Evolutionary conservation across 2,888 invertebrate species (phyloP).

Genomic region (Celastrina argiolus): DNA sequence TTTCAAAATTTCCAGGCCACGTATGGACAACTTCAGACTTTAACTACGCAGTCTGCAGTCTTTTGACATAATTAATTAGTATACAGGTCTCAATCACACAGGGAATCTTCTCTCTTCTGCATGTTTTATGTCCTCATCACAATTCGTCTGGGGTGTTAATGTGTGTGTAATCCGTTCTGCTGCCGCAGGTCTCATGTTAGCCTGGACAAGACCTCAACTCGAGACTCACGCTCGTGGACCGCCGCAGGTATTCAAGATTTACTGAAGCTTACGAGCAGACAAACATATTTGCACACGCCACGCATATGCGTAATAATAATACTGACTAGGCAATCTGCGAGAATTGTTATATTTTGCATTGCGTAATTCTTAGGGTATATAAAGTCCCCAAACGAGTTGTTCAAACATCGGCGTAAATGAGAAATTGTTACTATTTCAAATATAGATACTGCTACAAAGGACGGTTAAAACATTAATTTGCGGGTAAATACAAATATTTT

Average conservation of each 20-base stretch:
- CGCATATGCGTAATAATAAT: background rate
- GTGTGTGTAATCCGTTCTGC: constrained; percentile 48
- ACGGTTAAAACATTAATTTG: too few relatives aligned
- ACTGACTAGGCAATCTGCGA: background rate
- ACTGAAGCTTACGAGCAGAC: constrained; percentile 39
- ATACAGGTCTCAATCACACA: background rate
- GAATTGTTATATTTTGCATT: background rate
- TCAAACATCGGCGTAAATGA: background rate
- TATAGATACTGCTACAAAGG: too few relatives aligned
- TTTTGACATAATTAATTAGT: background rate
- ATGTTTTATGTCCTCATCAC: background rate
- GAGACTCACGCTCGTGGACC: constrained; percentile 65
- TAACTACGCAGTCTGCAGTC: background rate
- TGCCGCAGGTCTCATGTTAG: constrained; percentile 67
- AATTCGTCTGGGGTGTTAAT: constrained; percentile 22
- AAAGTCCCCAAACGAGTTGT: background rate
- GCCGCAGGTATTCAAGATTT: constrained; percentile 58
- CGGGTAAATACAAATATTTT: background rate
- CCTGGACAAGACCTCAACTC: constrained; percentile 63
- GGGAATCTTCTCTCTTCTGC: background rate
- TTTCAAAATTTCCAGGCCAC: constrained; percentile 7
- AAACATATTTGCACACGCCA: constrained; percentile 33
- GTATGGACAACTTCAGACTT: background rate
- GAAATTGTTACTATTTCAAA: too few relatives aligned
- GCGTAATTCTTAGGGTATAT: background rate